Evolutionary conservation across 30 jellyfish, hydroid and myxozoan species (phyloP).

Genomic region (Cassiopea andromeda): DNA sequence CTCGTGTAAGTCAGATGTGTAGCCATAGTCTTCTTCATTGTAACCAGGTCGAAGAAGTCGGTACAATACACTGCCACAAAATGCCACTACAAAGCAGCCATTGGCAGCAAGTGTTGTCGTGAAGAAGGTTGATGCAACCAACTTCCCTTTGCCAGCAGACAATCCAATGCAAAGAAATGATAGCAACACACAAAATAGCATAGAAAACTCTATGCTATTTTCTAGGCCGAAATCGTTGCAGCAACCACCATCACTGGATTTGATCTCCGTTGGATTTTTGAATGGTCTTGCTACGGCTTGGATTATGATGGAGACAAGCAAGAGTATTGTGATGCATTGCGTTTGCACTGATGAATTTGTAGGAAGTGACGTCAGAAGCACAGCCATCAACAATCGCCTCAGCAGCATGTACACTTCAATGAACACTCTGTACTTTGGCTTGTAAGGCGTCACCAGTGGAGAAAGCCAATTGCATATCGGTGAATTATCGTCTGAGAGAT

Average conservation of each 20-base stretch:
- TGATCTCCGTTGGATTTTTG: too few relatives aligned
- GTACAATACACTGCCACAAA: conserved; percentile 1
- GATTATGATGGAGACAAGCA: not conserved
- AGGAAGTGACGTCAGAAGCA: conserved; percentile 26
- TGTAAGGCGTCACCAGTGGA: conserved; percentile 33
- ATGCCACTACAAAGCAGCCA: not conserved
- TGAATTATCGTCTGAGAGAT: conserved; percentile 10
- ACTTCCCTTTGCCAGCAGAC: conserved; percentile 7
- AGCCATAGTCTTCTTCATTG: not conserved
- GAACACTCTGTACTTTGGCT: conserved; percentile 9
- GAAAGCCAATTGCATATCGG: conserved; percentile 41
- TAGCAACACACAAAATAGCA: conserved; percentile 21
- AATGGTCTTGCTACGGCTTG: not conserved
- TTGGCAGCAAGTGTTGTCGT: not conserved
- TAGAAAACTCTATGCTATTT: conserved; percentile 29
- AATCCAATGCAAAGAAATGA: conserved; percentile 40
- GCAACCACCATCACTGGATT: not conserved
- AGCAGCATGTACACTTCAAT: conserved; percentile 30
- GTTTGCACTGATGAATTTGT: conserved; percentile 33
- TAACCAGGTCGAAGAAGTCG: conserved; percentile 4
- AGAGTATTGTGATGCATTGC: not conserved
- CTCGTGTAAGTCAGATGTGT: not conserved
- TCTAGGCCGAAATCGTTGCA: conserved; percentile 13
- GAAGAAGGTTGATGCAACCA: not conserved
- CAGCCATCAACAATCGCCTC: conserved; percentile 48